phyloP scores from a whole-genome alignment of 2,888 invertebrate species.

The Willowsia nigromaculata region DNA sequence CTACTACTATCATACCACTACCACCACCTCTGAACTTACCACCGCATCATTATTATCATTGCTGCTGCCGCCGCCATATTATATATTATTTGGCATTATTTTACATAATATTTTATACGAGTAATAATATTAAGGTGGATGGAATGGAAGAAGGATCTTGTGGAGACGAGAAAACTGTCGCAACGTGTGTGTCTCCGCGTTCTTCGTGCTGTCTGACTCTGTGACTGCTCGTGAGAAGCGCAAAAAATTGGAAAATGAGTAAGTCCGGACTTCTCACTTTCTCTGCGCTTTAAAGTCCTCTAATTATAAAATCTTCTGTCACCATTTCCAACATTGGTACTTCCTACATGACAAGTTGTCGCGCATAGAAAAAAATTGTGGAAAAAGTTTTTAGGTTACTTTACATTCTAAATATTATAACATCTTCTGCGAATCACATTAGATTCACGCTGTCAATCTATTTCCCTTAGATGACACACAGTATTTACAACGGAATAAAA shows the following conservation, averaged over 20 bases:
- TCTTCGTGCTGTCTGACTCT: background rate
- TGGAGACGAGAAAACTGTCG: background rate
- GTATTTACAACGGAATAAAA: background rate
- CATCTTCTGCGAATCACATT: slow-evolving; percentile 1
- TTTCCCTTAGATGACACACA: background rate
- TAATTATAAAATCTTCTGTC: background rate
- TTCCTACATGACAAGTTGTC: background rate
- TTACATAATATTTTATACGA: slow-evolving; percentile 15
- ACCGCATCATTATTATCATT: slow-evolving; percentile 5
- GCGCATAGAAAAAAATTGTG: background rate
- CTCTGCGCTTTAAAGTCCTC: background rate
- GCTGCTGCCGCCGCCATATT: background rate
- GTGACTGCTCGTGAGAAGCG: slow-evolving; percentile 25
- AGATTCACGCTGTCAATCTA: slow-evolving; percentile 3
- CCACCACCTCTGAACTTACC: background rate
- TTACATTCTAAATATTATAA: background rate
- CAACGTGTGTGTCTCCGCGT: background rate
- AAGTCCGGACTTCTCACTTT: background rate
- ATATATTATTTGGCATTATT: slow-evolving; percentile 10
- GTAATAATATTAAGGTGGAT: background rate
- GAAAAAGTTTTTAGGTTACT: background rate
- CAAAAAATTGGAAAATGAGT: slow-evolving; percentile 37
- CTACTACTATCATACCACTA: background rate
- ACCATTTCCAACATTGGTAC: background rate
- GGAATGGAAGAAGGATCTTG: background rate